Base-by-base conservation (phyloP, 2,888 invertebrate genomes). In the Blastobasis adustella region DNA sequence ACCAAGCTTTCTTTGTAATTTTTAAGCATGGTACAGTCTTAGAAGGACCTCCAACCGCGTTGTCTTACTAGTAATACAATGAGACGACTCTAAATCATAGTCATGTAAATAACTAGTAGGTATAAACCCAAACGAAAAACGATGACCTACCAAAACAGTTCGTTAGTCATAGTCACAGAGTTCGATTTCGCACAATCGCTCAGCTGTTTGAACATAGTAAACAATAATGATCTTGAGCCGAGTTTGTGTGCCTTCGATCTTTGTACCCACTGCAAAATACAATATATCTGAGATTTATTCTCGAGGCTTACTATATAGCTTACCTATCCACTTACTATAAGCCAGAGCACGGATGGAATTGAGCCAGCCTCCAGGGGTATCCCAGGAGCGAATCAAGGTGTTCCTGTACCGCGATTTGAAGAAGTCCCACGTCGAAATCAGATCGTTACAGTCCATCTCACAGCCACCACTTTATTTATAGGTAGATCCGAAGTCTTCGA, bases 311-410 rank as follows among this genome's bases (percentile, higher is more conserved):
- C n/a, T n/a, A n/a, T n/a, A 7, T 5, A 42, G 10, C 9, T n/a
- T 8, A 40, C 6, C 41, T 6, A 42, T 8, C 37, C 10, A 46
- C 38, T 37, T 42, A n/a, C n/a, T 4, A 37, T n/a, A 9, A 9
- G 4, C 5, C 38, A 10, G 23, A 6, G 10, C 10, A n/a, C 10
- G 5, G n/a, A 38, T 4, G n/a, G 37, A 9, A 42, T 74, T 56
- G 39, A 86, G 66, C 70, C 71, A 73, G 36, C 87, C 85, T 52
- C 69, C 70, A 4, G 80, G 72, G 23, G 61, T 60, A 57, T 87
- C 84, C 63, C 76, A 71, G 46, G 83, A 80, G 5, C 85, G 76
- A 47, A 87, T 74, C 2, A 83, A 2, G 42, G 60, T 58, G 69
- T 87, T 87, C 54, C 85, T 76, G 39, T 69, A 58, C 40, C 67